A percentile compares a stretch with the other conserved stretches of the same genome.
phyloP scores from a whole-genome alignment of 2,888 invertebrate species.

The Fragum sueziense region DNA sequence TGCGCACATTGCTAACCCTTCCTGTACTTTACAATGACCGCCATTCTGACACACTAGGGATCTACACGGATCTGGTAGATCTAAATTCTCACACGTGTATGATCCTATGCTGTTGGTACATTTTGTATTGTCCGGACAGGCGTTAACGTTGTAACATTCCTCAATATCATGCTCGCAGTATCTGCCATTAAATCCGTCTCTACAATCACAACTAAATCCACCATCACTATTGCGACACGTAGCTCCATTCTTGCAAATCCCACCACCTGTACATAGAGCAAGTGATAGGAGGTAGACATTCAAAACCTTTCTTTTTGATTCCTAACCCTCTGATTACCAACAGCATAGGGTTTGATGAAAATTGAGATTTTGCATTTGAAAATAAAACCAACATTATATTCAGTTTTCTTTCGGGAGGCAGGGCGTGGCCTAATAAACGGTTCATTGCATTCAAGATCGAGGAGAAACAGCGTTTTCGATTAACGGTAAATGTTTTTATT shows the following conservation, averaged over 20 bases:
- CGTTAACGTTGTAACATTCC: not conserved
- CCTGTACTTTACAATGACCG: conserved; percentile 1
- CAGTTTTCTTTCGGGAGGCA: too few species aligned
- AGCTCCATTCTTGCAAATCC: conserved; percentile 15
- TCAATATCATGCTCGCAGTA: conserved; percentile 33
- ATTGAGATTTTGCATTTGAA: too few species aligned
- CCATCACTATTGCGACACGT: conserved; percentile 18
- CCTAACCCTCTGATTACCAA: too few species aligned
- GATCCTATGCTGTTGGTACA: conserved; percentile 60
- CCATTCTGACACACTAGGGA: conserved; percentile 15
- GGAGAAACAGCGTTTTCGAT: too few species aligned
- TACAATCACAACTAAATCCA: conserved; percentile 9
- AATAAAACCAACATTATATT: too few species aligned
- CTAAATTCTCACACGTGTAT: conserved; percentile 55
- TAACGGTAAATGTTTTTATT: too few species aligned
- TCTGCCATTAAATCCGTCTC: not conserved
- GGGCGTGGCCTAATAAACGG: too few species aligned
- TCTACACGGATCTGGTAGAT: conserved; percentile 5
- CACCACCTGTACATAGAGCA: too few species aligned
- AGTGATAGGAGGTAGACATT: too few species aligned
- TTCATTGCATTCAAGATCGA: too few species aligned
- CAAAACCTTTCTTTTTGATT: too few species aligned
- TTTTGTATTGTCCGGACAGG: conserved; percentile 42
- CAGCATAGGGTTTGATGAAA: too few species aligned
- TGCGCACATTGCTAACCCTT: conserved; percentile 1